Conservation (phyloP, 2,797 vertebrate genomes). For the Tokudaia tokunoshimensis region DNA sequence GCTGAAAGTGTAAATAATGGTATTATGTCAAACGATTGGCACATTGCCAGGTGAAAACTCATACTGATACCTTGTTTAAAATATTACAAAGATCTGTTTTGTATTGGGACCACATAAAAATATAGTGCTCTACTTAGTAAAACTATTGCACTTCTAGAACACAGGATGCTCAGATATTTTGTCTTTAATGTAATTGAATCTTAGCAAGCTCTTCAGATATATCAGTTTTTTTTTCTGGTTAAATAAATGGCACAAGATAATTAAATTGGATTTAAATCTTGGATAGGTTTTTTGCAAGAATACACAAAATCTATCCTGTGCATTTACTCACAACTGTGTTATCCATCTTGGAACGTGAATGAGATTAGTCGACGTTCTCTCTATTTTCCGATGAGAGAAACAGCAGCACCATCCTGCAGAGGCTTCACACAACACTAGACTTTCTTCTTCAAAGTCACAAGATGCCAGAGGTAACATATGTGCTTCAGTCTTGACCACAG, state of each 20-base stretch:
- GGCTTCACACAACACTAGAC: not conserved
- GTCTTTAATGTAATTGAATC: slow-evolving; percentile 6
- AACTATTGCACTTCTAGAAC: not conserved
- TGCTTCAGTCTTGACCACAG: not conserved
- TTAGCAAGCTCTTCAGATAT: not conserved
- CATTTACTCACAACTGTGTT: not conserved
- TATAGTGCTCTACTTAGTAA: slow-evolving; percentile 21
- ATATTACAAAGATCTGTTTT: not conserved
- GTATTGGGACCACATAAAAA: not conserved
- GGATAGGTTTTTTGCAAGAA: not conserved
- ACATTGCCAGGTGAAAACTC: not conserved
- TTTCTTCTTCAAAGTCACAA: slow-evolving; percentile 16
- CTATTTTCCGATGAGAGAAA: slow-evolving; percentile 54
- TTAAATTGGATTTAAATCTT: slow-evolving; percentile 36
- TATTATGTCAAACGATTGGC: not conserved
- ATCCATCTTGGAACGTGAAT: slow-evolving; percentile 4
- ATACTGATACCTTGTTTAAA: not conserved
- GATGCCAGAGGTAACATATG: not conserved
- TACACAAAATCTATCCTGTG: not conserved
- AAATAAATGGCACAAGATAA: slow-evolving; percentile 39
- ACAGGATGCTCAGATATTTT: not conserved
- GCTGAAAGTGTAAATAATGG: not conserved
- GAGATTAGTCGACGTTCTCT: not conserved
- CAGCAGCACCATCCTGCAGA: not conserved
- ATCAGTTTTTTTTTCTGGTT: not conserved